Evolutionary conservation across 2,888 invertebrate species (phyloP).

Genomic region (Drosophila hawaiiensis): DNA sequence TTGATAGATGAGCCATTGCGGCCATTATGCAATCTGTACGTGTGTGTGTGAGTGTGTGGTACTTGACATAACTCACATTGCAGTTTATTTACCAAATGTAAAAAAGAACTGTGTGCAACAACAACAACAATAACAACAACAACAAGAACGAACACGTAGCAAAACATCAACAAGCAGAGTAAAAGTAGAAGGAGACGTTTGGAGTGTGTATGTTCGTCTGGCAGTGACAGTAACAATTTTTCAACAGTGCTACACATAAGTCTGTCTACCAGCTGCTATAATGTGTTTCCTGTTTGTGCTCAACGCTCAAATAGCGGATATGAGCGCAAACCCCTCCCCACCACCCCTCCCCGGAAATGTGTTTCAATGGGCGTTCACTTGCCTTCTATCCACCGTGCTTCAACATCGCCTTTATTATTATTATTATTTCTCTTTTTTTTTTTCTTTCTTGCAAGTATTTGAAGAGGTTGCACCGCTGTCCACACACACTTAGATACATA

Average conservation of each 20-base stretch:
- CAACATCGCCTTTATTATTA: not conserved
- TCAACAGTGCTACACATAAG: constrained; percentile 81
- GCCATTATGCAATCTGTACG: constrained; percentile 72
- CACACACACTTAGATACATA: constrained; percentile 12
- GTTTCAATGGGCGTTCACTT: constrained; percentile 63
- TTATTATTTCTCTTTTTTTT: constrained; percentile 28
- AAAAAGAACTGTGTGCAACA: constrained; percentile 62
- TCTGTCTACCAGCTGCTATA: constrained; percentile 82
- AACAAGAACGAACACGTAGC: constrained; percentile 49
- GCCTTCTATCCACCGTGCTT: constrained; percentile 23
- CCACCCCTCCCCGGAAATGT: constrained; percentile 65
- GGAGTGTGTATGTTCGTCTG: constrained; percentile 46
- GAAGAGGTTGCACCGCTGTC: constrained; percentile 74
- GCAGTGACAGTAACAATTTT: constrained; percentile 78
- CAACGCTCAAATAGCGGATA: constrained; percentile 79
- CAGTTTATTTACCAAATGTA: constrained; percentile 78
- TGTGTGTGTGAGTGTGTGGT: constrained; percentile 39
- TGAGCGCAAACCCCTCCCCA: constrained; percentile 45
- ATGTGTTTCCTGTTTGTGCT: constrained; percentile 81
- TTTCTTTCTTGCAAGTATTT: constrained; percentile 50
- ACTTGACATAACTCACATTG: constrained; percentile 78
- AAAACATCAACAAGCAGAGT: constrained; percentile 60
- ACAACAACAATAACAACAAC: constrained; percentile 43
- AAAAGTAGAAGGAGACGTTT: constrained; percentile 49
- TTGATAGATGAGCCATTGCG: constrained; percentile 80